A percentile compares a stretch with the other conserved stretches of the same genome.
Evolutionary conservation across 2,888 invertebrate genomes (phyloP).

Genomic region (Pegoplata infirma): DNA sequence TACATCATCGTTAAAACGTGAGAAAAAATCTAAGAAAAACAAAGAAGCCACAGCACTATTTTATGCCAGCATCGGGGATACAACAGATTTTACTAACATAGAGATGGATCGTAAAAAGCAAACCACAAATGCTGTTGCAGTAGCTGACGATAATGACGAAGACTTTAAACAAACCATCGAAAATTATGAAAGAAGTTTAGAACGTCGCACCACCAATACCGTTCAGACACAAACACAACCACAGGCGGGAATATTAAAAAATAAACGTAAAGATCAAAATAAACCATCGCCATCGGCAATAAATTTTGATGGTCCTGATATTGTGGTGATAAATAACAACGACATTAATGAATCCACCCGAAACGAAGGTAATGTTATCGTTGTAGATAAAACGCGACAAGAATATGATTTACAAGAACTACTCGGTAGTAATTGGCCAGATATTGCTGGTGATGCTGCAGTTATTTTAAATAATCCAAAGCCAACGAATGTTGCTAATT

Average conservation of each 20-base stretch:
- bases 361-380: constrained; percentile 71
- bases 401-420: constrained; percentile 74
- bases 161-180: constrained; percentile 68
- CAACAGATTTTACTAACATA: background rate
- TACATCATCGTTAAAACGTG: constrained; percentile 28
- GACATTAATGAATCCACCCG: constrained; percentile 73
- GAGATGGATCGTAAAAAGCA: constrained; percentile 56
- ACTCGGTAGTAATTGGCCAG: constrained; percentile 75
- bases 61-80: constrained; percentile 56
- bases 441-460: constrained; percentile 74
- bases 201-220: constrained; percentile 62
- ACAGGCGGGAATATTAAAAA: constrained; percentile 68
- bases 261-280: constrained; percentile 50
- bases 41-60: constrained; percentile 63
- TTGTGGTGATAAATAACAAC: constrained; percentile 73
- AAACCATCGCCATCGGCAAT: constrained; percentile 67
- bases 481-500: constrained; percentile 43
- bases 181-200: constrained; percentile 68
- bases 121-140: constrained; percentile 25
- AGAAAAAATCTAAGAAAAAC: constrained; percentile 59
- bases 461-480: constrained; percentile 70
- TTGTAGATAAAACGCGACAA: constrained; percentile 69
- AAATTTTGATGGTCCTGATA: constrained; percentile 72
- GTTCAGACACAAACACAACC: constrained; percentile 49
- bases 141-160: constrained; percentile 64